Percentiles rank a stretch among this genome's conserved stretches.
Evolutionary conservation across 1,140 invertebrate species (phyloP).

Genomic region (Drosophila albomicans): DNA sequence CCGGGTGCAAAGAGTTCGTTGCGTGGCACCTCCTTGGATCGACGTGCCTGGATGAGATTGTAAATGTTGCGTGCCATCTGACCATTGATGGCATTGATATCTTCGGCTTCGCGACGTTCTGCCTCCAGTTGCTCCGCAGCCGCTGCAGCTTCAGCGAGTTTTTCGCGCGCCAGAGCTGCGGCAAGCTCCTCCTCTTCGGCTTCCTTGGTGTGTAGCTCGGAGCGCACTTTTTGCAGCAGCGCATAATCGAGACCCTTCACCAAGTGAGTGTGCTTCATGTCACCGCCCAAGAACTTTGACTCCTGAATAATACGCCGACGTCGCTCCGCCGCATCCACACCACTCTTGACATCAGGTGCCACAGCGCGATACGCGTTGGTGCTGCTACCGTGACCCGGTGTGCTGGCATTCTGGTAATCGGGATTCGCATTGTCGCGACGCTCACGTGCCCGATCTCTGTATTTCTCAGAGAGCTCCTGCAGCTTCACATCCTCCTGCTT

Average conservation of each 20-base stretch:
- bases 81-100: slow-evolving; percentile 93
- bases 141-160: slow-evolving; percentile 87
- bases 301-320: slow-evolving; percentile 98
- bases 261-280: slow-evolving; percentile 99
- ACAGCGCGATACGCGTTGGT: slow-evolving; percentile 97
- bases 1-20: slow-evolving; percentile 98
- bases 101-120: slow-evolving; percentile 81
- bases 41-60: slow-evolving; percentile 88
- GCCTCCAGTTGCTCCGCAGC: slow-evolving; percentile 87
- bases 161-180: slow-evolving; percentile 93
- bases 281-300: slow-evolving; percentile 99
- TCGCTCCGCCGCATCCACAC: slow-evolving; percentile 97
- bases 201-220: slow-evolving; percentile 93
- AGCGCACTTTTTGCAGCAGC: slow-evolving; percentile 97
- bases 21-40: slow-evolving; percentile 90
- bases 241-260: slow-evolving; percentile 99
- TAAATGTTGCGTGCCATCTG: slow-evolving; percentile 91
- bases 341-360: slow-evolving; percentile 96
- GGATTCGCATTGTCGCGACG: slow-evolving; percentile 94
- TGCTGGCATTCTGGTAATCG: slow-evolving; percentile 93
- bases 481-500: slow-evolving; percentile 98
- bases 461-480: slow-evolving; percentile 97
- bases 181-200: slow-evolving; percentile 92
- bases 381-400: slow-evolving; percentile 85
- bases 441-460: slow-evolving; percentile 96